Evolutionary conservation across 2,888 invertebrate genomes (phyloP), one percentile per base, ranked within the genome.

Genomic region (Oscheius sp.): DNA sequence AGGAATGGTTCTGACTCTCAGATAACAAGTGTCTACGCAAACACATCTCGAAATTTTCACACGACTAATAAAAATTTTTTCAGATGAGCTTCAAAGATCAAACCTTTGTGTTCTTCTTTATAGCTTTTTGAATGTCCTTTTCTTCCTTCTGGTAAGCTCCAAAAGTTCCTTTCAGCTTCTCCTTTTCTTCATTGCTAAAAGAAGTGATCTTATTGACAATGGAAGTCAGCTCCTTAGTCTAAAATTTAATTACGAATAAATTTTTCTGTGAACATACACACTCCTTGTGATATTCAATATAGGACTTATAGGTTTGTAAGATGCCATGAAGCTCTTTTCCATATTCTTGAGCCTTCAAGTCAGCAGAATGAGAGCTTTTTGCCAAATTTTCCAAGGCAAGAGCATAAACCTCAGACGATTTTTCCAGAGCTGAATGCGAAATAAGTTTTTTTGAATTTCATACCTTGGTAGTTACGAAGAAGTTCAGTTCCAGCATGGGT

Each of bases 111-210:
- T 66, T 71, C 17, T 68, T 72, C 27, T 50, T 57, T 37, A 71
- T 67, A 27, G 61, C 55, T 45, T 74, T 74, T 55, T 50, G 27
- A 15, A 78, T 34, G 34, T 75, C 75, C 52, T 78, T 78, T 37
- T 71, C 74, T 27, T 71, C 67, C 42, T 74, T 70, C 37, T 75
- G 73, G 61, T 66, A 78, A 25, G 65, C 65, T 2, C 53, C 10
- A 17, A 58, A 65, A 25, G 70, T 70, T 1, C 64, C 58, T n/a
- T 78, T 78, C 63, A 74, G 31, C 63, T 72, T 75, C 10, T 75
- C 78, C 46, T 78, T 78, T 17, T 78, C 78, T 20, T 74, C 71
- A 42, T 31, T 64, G 55, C 72, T 70, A 33, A 74, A 78, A 34
- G 66, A 65, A 31, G 67, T 69, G n/a, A 71, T 72, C 53, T 75